Evolutionary conservation across 2,797 vertebrate species (phyloP).

Genomic region (Morelia viridis): DNA sequence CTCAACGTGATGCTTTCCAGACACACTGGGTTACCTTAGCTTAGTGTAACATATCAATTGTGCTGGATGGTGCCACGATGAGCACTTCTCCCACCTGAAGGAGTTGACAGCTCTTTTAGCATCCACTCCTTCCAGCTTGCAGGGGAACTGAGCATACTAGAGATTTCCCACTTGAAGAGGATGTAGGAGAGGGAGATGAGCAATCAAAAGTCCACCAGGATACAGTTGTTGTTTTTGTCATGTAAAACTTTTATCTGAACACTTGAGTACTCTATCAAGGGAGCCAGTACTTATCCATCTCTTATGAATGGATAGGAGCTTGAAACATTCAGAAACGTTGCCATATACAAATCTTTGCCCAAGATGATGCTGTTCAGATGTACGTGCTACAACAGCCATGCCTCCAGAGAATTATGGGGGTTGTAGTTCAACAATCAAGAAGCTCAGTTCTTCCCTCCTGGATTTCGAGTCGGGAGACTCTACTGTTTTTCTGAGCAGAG

Average conservation of each 20-base stretch:
- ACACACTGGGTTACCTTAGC: not conserved
- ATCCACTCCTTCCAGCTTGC: not conserved
- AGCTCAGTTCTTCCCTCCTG: not conserved
- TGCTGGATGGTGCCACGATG: not conserved
- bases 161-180: not conserved
- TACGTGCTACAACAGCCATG: not conserved
- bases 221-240: not conserved
- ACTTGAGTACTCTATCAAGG: not conserved
- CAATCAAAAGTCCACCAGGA: not conserved
- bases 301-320: not conserved
- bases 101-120: not conserved
- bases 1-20: not conserved
- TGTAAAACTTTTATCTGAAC: not conserved
- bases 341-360: not conserved
- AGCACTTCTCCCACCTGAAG: not conserved
- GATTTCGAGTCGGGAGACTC: not conserved
- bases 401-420: not conserved
- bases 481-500: not conserved
- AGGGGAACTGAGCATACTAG: not conserved
- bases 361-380: not conserved
- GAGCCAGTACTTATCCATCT: not conserved
- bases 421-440: not conserved
- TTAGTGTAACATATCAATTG: not conserved
- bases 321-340: not conserved
- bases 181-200: not conserved